Base-by-base conservation (phyloP, 2,888 invertebrate genomes). In the Torymus auratus region DNA sequence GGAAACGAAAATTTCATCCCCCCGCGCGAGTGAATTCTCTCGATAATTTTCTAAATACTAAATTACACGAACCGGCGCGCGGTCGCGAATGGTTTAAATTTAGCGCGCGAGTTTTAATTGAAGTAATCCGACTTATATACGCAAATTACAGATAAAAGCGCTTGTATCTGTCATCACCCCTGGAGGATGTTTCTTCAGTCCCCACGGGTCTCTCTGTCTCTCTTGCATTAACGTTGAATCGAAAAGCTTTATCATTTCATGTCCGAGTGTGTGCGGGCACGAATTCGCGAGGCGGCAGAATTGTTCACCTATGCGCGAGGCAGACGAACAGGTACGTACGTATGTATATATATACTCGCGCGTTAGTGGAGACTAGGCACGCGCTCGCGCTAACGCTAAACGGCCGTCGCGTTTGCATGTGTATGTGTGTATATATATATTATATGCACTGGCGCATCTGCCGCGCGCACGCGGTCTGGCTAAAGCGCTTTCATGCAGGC, bases 231-330 rank as follows among this genome's bases (percentile, higher is more conserved):
- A 64, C 55, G 70, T 55, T 69, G 41, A 80, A 75, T 80, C 80
- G 75, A 71, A 75, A 80, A 75, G 74, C 80, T 75, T 80, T 65
- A 74, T 74, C 74, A 70, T 79, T 74, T 79, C 74, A 60, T 15
- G 64, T 55, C 61, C 17, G 69, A 55, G 41, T 41, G 7, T 41
- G 7, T 7, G 53, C 56, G 69, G 56, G 58, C 62, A 68, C 69
- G 64, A 74, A 74, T 74, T 62, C 60, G 60, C 60, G 65, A 58
- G 41, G 23, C 53, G 28, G 23, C 28, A 28, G 52, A 77, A 69
- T 58, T 70, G 78, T 53, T 71, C 70, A 60, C 64, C 7, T 41
- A 41, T 7, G 41, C 41, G 41, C 1, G 7, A 7, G 7, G 7
- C 7, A 41, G 41, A 5, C 41, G 7, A 7, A 41, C 41, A 41